phyloP scores from a whole-genome alignment of 1,140 invertebrate species.

The Eriocheir sinensis region DNA sequence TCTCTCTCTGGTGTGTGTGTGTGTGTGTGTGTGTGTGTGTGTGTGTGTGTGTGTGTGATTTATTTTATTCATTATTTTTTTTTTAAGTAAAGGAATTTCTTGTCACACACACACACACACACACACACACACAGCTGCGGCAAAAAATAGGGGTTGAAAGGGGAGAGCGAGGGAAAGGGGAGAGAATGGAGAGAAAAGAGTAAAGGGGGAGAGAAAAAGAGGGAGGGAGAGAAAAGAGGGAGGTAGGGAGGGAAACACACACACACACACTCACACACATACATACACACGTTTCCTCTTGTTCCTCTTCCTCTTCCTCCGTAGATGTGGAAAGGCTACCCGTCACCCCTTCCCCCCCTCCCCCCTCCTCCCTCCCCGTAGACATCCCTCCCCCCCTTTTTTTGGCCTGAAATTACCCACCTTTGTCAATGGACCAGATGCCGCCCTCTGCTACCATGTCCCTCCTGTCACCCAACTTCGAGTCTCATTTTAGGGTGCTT shows the following conservation, averaged over 20 bases:
- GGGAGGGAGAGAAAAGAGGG: background rate
- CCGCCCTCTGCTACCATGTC: constrained; percentile 30
- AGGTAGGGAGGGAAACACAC: background rate
- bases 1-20: background rate
- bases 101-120: constrained; percentile 12
- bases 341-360: background rate
- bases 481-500: background rate
- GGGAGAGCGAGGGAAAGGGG: background rate
- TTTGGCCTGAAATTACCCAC: constrained; percentile 72
- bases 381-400: constrained; percentile 52
- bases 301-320: background rate
- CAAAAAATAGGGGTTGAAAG: too few relatives aligned
- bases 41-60: too few relatives aligned
- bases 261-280: too few relatives aligned
- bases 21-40: background rate
- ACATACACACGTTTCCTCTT: background rate
- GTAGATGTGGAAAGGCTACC: constrained; percentile 1
- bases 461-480: background rate
- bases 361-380: background rate
- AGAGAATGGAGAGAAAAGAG: background rate
- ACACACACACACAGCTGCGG: background rate
- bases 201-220: background rate
- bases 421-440: constrained; percentile 73
- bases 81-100: background rate
- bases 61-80: too few relatives aligned